These are phyloP conservation scores for Mamestra brassicae DNA, from an alignment of 2,888 invertebrate genomes.

Conservation along the genomic window DNA sequence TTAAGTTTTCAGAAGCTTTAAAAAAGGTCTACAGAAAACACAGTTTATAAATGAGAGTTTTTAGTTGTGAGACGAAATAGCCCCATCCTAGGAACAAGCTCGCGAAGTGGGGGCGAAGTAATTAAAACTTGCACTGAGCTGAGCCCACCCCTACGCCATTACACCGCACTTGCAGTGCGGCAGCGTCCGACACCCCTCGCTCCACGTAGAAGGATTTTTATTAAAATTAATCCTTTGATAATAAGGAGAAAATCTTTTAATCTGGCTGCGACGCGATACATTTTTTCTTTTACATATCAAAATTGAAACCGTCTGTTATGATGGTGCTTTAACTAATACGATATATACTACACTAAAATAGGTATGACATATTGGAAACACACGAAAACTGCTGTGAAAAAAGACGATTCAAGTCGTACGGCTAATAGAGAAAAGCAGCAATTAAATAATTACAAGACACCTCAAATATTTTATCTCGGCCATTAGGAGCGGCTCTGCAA, in stretches of 20 bases:
- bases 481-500: constrained; percentile 79
- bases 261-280: constrained; percentile 20
- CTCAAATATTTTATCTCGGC: constrained; percentile 79
- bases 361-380: background rate
- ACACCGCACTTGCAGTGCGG: constrained; percentile 65
- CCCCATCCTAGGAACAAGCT: constrained; percentile 81
- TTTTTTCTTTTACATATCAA: background rate
- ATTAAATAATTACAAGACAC: constrained; percentile 70
- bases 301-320: constrained; percentile 8
- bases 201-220: constrained; percentile 66
- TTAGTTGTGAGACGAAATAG: constrained; percentile 84
- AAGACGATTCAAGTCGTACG: background rate
- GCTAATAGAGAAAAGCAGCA: constrained; percentile 66
- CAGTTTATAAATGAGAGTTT: constrained; percentile 85
- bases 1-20: constrained; percentile 74
- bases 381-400: background rate
- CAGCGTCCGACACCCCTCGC: constrained; percentile 63
- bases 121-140: constrained; percentile 85
- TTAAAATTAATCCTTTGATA: constrained; percentile 73
- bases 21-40: constrained; percentile 76
- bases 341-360: too few relatives aligned
- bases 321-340: background rate
- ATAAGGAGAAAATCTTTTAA: constrained; percentile 55
- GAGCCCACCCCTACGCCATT: constrained; percentile 64
- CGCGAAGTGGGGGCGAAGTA: constrained; percentile 83